phyloP scores from a whole-genome alignment of 1,140 invertebrate species.

The Heliconius hewitsoni region DNA sequence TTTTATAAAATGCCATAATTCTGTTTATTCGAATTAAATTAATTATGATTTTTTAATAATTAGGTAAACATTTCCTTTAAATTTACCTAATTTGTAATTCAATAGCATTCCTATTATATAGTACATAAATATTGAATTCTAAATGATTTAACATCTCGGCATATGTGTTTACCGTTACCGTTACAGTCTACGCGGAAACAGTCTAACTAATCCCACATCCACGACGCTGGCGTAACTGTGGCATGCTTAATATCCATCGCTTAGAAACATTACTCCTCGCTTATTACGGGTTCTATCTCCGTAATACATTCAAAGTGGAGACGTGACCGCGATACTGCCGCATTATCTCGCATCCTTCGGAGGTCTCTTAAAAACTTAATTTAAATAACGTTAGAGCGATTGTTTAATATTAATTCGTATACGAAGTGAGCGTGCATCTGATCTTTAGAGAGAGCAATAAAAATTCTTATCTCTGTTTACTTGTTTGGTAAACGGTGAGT shows the following conservation, averaged over 20 bases:
- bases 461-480: conserved; percentile 36
- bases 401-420: conserved; percentile 19
- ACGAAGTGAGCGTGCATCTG: conserved; percentile 20
- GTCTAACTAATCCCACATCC: no score
- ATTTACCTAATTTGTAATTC: no score
- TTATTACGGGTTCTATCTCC: not conserved
- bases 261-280: conserved; percentile 1
- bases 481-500: conserved; percentile 30
- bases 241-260: not conserved
- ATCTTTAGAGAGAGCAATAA: conserved; percentile 17
- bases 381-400: conserved; percentile 12
- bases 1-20: no score
- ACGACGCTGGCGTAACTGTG: not conserved
- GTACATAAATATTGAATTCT: no score
- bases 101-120: no score
- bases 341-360: conserved; percentile 6
- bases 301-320: not conserved
- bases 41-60: no score
- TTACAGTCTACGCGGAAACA: not conserved
- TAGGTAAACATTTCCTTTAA: no score
- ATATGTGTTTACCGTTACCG: not conserved
- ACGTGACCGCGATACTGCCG: not conserved
- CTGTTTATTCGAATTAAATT: no score
- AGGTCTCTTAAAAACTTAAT: conserved; percentile 10
- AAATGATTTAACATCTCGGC: no score